Evolutionary conservation across 2,113 vertebrate genomes (phyloP).

Genomic region (Tretioscincus oriximinensis): DNA sequence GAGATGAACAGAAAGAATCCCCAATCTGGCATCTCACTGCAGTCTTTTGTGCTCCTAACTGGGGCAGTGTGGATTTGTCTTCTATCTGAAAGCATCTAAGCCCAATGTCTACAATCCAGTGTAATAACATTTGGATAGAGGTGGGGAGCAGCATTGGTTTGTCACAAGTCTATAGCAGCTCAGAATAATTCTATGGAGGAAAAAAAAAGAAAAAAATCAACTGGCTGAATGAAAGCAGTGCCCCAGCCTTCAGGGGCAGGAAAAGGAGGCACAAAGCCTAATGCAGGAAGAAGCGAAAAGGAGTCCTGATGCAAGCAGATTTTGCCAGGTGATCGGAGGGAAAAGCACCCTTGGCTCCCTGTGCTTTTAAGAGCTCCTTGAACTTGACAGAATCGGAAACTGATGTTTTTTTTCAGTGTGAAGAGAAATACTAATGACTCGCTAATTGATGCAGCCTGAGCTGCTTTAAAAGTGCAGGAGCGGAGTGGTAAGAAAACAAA

Average conservation of each 20-base stretch:
- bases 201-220: no score
- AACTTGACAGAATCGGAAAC: neutral
- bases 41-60: neutral
- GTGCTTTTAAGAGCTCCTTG: neutral
- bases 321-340: no score
- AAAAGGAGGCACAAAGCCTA: neutral
- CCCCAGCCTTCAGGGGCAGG: neutral
- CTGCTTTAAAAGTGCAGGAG: neutral
- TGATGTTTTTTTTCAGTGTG: neutral
- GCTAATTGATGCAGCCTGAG: neutral
- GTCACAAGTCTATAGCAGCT: no score
- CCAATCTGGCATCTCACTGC: slow-evolving; percentile 3
- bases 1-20: slow-evolving; percentile 3
- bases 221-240: neutral
- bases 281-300: neutral
- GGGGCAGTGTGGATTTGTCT: neutral
- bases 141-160: neutral
- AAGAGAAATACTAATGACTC: neutral
- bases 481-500: no score
- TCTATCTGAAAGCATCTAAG: neutral
- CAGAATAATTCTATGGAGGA: neutral
- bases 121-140: neutral
- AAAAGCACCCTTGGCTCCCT: no score
- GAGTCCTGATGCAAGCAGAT: neutral
- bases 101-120: neutral